Percentiles rank a stretch among this genome's conserved stretches.
Conservation (phyloP, 2,888 invertebrate species). For the Branchellion lobata region DNA sequence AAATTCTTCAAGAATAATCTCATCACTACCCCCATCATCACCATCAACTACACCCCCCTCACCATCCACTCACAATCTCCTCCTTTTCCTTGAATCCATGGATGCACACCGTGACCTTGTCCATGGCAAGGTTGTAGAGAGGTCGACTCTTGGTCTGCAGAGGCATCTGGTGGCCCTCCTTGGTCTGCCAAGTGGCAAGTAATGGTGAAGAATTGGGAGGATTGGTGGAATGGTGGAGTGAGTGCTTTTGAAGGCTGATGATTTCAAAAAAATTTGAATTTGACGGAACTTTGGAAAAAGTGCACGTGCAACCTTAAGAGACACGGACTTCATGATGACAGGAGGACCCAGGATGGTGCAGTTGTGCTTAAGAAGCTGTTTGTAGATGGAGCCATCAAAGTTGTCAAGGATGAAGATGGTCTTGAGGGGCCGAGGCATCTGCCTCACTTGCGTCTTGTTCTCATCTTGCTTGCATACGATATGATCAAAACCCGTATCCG, state of each 20-base stretch:
- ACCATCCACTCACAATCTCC: conserved; percentile 71
- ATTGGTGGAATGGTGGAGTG: not conserved
- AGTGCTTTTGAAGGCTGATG: conserved; percentile 5
- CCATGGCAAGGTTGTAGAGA: conserved; percentile 83
- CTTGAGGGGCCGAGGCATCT: conserved; percentile 59
- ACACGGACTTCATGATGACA: conserved; percentile 58
- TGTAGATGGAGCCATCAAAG: conserved; percentile 74
- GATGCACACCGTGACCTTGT: conserved; percentile 83
- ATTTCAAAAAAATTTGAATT: conserved; percentile 2
- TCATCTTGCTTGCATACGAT: conserved; percentile 46
- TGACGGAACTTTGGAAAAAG: too few relatives aligned
- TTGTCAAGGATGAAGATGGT: conserved; percentile 74
- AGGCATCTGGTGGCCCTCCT: not conserved
- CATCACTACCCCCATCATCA: too few relatives aligned
- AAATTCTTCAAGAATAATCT: too few relatives aligned
- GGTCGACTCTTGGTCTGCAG: conserved; percentile 67
- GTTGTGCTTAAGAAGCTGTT: conserved; percentile 65
- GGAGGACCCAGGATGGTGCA: conserved; percentile 62
- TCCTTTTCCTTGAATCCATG: conserved; percentile 86
- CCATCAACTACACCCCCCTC: not conserved
- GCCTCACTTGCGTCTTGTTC: conserved; percentile 20
- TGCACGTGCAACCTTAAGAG: conserved; percentile 64
- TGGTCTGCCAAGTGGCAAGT: not conserved
- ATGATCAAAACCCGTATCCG: conserved; percentile 61
- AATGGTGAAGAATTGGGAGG: too few relatives aligned